Evolutionary conservation across 2,888 invertebrate genomes (phyloP).

Genomic region (Lithophane ornitopus): DNA sequence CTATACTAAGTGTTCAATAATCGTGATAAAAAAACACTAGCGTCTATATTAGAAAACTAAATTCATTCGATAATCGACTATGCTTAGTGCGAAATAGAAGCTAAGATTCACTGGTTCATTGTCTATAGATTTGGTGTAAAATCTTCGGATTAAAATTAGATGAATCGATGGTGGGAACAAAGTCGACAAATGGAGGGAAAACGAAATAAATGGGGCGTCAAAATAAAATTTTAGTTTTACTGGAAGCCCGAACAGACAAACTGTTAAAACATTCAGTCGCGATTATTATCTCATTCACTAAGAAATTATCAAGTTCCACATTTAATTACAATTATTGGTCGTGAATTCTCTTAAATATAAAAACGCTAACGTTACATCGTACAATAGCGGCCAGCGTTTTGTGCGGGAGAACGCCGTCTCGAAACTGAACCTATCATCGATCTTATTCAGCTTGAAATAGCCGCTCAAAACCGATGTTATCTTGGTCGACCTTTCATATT

Average conservation of each 20-base stretch:
- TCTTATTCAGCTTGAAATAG: slow-evolving; percentile 41
- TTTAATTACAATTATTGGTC: slow-evolving; percentile 90
- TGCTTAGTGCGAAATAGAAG: slow-evolving; percentile 84
- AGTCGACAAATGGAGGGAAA: slow-evolving; percentile 55
- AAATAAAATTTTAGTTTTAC: slow-evolving; percentile 84
- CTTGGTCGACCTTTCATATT: slow-evolving; percentile 50
- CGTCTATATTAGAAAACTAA: slow-evolving; percentile 80
- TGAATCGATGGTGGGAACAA: slow-evolving; percentile 61
- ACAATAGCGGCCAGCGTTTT: slow-evolving; percentile 77
- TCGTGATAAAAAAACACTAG: slow-evolving; percentile 84
- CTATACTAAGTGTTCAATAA: slow-evolving; percentile 70
- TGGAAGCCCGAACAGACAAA: slow-evolving; percentile 90
- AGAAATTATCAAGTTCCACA: slow-evolving; percentile 86
- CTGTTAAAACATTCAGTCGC: slow-evolving; percentile 88
- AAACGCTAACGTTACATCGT: slow-evolving; percentile 82
- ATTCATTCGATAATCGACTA: slow-evolving; percentile 77
- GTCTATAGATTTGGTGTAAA: slow-evolving; percentile 66
- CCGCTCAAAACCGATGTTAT: slow-evolving; percentile 43
- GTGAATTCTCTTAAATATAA: slow-evolving; percentile 86
- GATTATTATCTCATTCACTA: slow-evolving; percentile 88
- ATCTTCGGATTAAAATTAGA: slow-evolving; percentile 58
- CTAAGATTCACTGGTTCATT: slow-evolving; percentile 81
- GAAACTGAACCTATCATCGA: slow-evolving; percentile 42
- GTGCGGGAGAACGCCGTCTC: slow-evolving; percentile 74
- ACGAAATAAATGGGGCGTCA: slow-evolving; percentile 74